A percentile compares a stretch with the other conserved stretches of the same genome.
phyloP scores from a whole-genome alignment of 2,888 invertebrate species.

The Hymenopus coronatus region DNA sequence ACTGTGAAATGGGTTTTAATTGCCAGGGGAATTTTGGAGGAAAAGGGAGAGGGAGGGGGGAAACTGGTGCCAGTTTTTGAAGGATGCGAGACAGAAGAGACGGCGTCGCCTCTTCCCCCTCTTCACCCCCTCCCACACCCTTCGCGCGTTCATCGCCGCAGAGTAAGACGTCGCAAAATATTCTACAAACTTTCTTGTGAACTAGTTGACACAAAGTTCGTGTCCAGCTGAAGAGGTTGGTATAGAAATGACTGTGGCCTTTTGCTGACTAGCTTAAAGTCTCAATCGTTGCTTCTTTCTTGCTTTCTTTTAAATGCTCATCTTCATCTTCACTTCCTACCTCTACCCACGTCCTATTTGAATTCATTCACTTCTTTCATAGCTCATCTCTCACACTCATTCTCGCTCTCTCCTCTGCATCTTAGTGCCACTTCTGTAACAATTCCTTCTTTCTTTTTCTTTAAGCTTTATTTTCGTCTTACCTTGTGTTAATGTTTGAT shows the following conservation, averaged over 20 bases:
- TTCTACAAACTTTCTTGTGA: neutral
- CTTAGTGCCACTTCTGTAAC: no score
- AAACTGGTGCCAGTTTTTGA: neutral
- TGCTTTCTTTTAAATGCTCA: no score
- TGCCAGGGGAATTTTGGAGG: constrained; percentile 35
- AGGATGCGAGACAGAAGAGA: neutral
- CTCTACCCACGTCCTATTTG: no score
- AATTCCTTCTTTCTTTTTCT: no score
- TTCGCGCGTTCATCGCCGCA: neutral
- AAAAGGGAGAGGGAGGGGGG: constrained; percentile 7
- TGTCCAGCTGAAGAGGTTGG: neutral
- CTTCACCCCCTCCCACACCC: neutral
- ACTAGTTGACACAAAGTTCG: neutral
- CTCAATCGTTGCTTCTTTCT: no score
- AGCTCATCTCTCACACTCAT: no score
- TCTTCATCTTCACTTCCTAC: no score
- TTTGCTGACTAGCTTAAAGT: neutral
- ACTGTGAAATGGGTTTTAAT: constrained; percentile 39
- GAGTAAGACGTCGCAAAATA: neutral
- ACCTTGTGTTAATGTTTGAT: no score
- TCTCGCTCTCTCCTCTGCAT: no score
- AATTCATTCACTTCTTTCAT: no score
- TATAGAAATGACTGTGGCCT: neutral
- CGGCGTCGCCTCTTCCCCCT: neutral
- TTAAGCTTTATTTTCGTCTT: no score